Base-by-base conservation (phyloP, 2,113 vertebrate species). In the Vombatus ursinus region DNA sequence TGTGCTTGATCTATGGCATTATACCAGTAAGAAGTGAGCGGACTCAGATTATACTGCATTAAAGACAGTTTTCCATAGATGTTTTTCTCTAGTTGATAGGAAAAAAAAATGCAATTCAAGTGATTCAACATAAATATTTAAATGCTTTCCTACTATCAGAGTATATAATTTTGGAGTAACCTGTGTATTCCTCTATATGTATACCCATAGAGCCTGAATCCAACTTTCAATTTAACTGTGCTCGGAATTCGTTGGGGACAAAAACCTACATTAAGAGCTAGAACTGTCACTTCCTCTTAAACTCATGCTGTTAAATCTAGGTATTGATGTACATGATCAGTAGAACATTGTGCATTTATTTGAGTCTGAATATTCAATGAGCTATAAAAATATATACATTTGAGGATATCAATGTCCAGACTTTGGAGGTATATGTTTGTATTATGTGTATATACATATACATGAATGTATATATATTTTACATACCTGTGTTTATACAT, bases 11-110 rank as follows among this genome's bases (percentile, higher is more conserved):
- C 95, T 53, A 51, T 90, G 95, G 0, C 84, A 90, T 84, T 93
- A 96, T 94, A 95, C 52, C 93, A n/a, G 50, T 10, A 92, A 94
- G 52, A 96, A 96, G 90, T 96, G 94, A 90, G 44, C 54, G 26
- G 68, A 44, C 53, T 95, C 91, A 91, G 22, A n/a, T 97, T 96
- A 95, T 94, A 52, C 52, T 52, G 9, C 0, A 0, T 0, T 3
- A 52, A n/a, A 47, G 47, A 77, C 91, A 44, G 37, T 91, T 52
- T 44, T 61, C 51, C 48, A 31, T 95, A 53, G 50, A 51, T 90
- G 47, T 92, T 95, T 94, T 93, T 91, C 50, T 52, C 90, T 68
- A 95, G 90, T 48, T 93, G 28, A n/a, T 89, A 28, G 91, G 90
- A 3, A 19, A 90, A 24, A 91, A 26, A 91, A 61, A 24, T 77